Percentiles rank a stretch among this genome's conserved stretches.
Conservation (phyloP, 2,113 vertebrate species). For the Corythoichthys intestinalis region DNA sequence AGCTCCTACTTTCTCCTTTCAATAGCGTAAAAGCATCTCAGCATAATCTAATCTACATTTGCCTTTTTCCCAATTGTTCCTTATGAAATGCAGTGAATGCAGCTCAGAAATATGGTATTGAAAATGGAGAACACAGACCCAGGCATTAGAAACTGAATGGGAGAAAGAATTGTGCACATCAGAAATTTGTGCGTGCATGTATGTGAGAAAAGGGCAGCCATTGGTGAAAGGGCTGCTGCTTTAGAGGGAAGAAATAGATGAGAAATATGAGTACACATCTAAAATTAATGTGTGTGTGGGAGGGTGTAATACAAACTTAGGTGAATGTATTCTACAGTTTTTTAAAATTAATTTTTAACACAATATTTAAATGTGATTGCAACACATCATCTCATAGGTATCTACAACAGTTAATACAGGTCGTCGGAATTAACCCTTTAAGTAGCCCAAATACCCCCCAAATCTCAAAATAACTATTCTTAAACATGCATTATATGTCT, state of each 20-base stretch:
- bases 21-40: slow-evolving; percentile 22
- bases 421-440: too few species aligned
- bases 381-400: too few species aligned
- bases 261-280: slow-evolving; percentile 21
- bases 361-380: too few species aligned
- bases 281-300: not conserved
- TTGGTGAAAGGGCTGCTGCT: slow-evolving; percentile 3
- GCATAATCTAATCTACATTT: slow-evolving; percentile 31
- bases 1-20: slow-evolving; percentile 18
- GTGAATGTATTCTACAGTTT: too few species aligned
- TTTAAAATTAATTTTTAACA: too few species aligned
- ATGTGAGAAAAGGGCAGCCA: slow-evolving; percentile 23
- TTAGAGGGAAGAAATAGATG: slow-evolving; percentile 4
- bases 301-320: too few species aligned
- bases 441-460: too few species aligned
- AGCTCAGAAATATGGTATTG: slow-evolving; percentile 12
- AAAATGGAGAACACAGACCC: slow-evolving; percentile 14
- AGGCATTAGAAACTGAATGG: slow-evolving; percentile 17
- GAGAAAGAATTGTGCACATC: slow-evolving; percentile 17
- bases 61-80: slow-evolving; percentile 23
- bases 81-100: slow-evolving; percentile 29
- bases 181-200: slow-evolving; percentile 18
- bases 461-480: too few species aligned
- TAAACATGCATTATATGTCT: too few species aligned
- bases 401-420: too few species aligned